Percentiles rank a stretch among this genome's conserved stretches.
Evolutionary conservation across 2,113 vertebrate species (phyloP).

Genomic region (Gavialis gangeticus): DNA sequence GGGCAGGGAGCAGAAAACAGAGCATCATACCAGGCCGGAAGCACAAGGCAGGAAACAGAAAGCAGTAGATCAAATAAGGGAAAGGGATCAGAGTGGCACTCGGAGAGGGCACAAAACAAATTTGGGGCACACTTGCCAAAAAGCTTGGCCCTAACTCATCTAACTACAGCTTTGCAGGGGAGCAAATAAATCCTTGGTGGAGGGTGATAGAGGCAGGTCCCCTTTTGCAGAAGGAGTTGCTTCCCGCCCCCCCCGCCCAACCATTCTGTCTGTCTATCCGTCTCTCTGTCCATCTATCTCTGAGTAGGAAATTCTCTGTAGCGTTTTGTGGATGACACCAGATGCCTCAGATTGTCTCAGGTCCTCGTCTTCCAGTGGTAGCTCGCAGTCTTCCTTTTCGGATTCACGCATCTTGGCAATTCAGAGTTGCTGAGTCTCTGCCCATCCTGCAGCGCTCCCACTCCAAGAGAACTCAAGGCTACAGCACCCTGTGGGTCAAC

Average conservation of each 20-base stretch:
- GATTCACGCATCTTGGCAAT: background rate
- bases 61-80: too few relatives aligned
- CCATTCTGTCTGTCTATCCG: too few relatives aligned
- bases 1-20: too few relatives aligned
- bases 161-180: background rate
- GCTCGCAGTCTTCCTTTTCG: background rate
- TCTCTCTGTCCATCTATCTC: background rate
- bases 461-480: background rate
- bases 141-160: too few relatives aligned
- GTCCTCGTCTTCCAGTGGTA: background rate
- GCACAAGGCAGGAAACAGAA: too few relatives aligned
- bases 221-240: background rate
- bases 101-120: too few relatives aligned
- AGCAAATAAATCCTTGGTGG: background rate
- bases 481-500: background rate
- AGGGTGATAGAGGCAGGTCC: background rate
- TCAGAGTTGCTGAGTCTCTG: too few relatives aligned
- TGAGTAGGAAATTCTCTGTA: background rate
- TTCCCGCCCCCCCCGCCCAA: too few relatives aligned
- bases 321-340: background rate
- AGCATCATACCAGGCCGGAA: too few relatives aligned
- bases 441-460: background rate
- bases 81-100: too few relatives aligned
- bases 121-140: too few relatives aligned
- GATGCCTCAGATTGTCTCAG: background rate